Evolutionary conservation across 2,797 vertebrate genomes (phyloP), one percentile per base, ranked within the genome.

Genomic region (Myotis daubentonii): DNA sequence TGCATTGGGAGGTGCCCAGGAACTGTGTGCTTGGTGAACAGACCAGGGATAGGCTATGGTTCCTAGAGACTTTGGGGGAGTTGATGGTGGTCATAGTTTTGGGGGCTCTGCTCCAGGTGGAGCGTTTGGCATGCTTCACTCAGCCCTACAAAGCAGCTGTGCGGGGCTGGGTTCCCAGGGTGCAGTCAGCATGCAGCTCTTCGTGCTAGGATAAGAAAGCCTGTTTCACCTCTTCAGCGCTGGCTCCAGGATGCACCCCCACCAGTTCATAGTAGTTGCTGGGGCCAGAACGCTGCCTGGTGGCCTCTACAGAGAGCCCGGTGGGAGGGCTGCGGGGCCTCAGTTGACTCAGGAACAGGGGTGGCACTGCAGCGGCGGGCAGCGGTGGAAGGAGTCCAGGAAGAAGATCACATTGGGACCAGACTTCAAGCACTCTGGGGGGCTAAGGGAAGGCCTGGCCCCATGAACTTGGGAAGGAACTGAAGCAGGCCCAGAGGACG

Each of bases 201-300:
- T 99, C 99, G 41, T 99, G 99, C 97, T 99, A 99, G 96, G 98
- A 97, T 96, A 99, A 99, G 98, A 99, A 99, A 6, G 99, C 99
- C 93, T 98, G 98, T 97, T 99, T 99, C 83, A 99, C 98, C 97
- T 99, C 98, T 6, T 99, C 98, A 86, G 97, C 12, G 1, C 98
- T 98, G 51, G 99, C 99, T 74, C 98, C 97, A n/a, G 98, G 97
- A 96, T 98, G 99, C 65, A 99, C 98, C 57, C 99, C 99, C 80
- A 99, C 97, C 41, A 99, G 97, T 30, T 99, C 98, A 55, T 99
- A 99, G 97, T 99, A 98, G 97, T 98, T 99, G 62, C 85, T 95
- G 30, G 87, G 51, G 33, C 87, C 89, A 87, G 96, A 86, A 83
- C 89, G 93, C 94, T 96, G 96, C 92, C 88, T 49, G 5, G 95